Base-by-base conservation (phyloP, 2,888 invertebrate genomes). In the Tipula vernalis region DNA sequence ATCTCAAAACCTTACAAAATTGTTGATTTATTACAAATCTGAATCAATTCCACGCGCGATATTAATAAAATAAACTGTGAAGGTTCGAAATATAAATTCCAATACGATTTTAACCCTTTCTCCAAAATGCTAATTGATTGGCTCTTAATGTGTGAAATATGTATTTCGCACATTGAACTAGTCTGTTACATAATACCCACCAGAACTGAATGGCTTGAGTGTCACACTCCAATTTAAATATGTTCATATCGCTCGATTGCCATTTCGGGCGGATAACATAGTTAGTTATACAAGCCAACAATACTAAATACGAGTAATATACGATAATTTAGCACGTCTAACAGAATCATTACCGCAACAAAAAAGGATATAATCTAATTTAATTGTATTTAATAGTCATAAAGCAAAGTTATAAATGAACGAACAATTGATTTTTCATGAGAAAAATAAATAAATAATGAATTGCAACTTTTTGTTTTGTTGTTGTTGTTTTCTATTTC, bases 321-420 rank as follows among this genome's bases (percentile, higher is more conserved):
- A 71, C 10, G 71, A 71, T 71, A 71, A 28, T 71, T 71, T 71
- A 71, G 71, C 71, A 71, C 71, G 71, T 71, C 71, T 18, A 71
- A 71, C 18, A 71, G 71, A 71, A 71, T 71, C 71, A 71, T 71
- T 71, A 71, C 71, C 71, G 71, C 71, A 71, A 71, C 71, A 71
- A 71, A 71, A 71, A 71, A 71, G 71, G 71, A 71, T 71, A 71
- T 71, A 71, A 71, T 71, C 71, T 71, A 71, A 71, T 71, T 71
- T 71, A 71, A 71, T 71, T 71, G 71, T 71, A 71, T 71, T 71
- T 71, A 71, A 71, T 71, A 28, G 71, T 71, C 18, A 71, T 51
- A 51, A 51, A 51, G 51, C 51, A n/a, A 51, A 51, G n/a, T 51
- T 51, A 71, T n/a, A 71, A 71, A 71, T 71, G 71, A 71, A 71